phyloP scores from a whole-genome alignment of 2,113 vertebrate species.

The Pica pica region DNA sequence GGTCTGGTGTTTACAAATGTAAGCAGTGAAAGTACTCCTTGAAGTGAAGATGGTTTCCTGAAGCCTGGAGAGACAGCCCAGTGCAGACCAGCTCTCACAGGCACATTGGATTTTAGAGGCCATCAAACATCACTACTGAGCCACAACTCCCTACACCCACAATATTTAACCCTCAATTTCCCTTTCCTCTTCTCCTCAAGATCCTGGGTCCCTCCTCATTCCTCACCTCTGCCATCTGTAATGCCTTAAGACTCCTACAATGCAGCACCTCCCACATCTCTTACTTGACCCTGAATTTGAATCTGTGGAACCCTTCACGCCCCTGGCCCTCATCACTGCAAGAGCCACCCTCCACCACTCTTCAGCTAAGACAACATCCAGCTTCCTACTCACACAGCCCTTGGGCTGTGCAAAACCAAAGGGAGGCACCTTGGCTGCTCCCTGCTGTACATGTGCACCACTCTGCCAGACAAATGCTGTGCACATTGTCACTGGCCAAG shows the following conservation, averaged over 20 bases:
- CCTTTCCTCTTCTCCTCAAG: background rate
- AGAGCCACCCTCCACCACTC: background rate
- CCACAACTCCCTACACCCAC: background rate
- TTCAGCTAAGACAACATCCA: background rate
- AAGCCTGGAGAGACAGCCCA: background rate
- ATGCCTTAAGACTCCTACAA: background rate
- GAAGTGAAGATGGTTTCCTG: background rate
- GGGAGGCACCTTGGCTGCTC: background rate
- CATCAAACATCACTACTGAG: background rate
- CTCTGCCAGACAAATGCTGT: background rate
- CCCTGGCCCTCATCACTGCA: fast-evolving
- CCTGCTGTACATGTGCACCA: background rate
- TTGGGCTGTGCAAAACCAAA: background rate
- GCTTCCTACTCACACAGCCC: background rate
- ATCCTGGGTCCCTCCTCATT: background rate
- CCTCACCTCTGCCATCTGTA: background rate
- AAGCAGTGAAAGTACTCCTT: background rate
- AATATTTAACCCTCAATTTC: background rate
- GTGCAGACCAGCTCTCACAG: background rate
- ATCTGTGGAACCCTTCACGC: background rate
- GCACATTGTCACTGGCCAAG: fast-evolving
- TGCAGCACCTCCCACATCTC: background rate
- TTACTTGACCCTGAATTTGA: background rate
- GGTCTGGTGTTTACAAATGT: background rate
- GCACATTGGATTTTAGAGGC: background rate